These are phyloP conservation scores for Nansenia antarctica DNA, from an alignment of 2,113 vertebrate species.

Conservation along the genomic window DNA sequence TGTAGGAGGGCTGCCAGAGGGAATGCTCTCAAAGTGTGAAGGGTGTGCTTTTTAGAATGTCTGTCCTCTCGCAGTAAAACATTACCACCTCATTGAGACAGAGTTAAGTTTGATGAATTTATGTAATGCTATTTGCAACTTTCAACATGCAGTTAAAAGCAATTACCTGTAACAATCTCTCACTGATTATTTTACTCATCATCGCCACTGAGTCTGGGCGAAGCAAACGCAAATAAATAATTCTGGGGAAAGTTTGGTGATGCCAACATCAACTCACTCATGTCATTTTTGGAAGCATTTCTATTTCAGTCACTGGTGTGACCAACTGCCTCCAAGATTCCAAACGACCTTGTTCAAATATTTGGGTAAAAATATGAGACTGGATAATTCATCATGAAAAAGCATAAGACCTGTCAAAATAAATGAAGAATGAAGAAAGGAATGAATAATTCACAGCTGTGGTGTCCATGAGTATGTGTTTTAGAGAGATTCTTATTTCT, in stretches of 20 bases:
- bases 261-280: conserved; percentile 40
- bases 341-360: conserved; percentile 48
- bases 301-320: conserved; percentile 42
- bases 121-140: conserved; percentile 18
- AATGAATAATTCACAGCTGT: background rate
- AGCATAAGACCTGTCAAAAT: conserved; percentile 29
- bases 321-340: conserved; percentile 19
- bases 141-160: conserved; percentile 43
- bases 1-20: too few species aligned
- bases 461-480: background rate
- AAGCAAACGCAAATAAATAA: conserved; percentile 10
- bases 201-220: conserved; percentile 17
- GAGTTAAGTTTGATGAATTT: conserved; percentile 25
- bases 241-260: conserved; percentile 8
- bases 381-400: conserved; percentile 52
- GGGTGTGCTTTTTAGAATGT: background rate
- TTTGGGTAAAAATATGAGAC: conserved; percentile 33
- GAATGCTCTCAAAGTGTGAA: too few species aligned
- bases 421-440: conserved; percentile 13
- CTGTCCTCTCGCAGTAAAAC: background rate
- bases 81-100: background rate
- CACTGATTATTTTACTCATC: conserved; percentile 19
- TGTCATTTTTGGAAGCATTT: conserved; percentile 44
- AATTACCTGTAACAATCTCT: conserved; percentile 36
- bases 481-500: background rate